Evolutionary conservation across 2,113 vertebrate genomes (phyloP).

Genomic region (Dryoscopus gambensis): DNA sequence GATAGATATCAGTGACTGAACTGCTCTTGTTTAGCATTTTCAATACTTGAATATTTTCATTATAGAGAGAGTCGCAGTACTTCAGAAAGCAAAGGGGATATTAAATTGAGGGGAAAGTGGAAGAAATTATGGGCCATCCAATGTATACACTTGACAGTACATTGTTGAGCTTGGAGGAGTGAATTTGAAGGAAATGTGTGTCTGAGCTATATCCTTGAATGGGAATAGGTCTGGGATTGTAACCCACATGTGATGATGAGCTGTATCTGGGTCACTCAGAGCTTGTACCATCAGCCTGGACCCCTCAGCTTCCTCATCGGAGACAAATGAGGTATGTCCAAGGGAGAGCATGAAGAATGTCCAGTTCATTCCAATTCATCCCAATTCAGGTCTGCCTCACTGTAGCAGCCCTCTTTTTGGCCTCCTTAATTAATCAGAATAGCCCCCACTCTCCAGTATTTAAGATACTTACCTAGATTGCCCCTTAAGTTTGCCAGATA

Average conservation of each 20-base stretch:
- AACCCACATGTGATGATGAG: neutral
- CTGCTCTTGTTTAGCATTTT: neutral
- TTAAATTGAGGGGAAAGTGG: neutral
- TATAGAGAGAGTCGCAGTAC: neutral
- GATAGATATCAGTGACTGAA: neutral
- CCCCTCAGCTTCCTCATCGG: neutral
- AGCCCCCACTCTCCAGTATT: neutral
- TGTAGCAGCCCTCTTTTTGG: neutral
- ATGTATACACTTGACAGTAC: neutral
- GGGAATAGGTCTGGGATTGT: neutral
- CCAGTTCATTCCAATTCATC: neutral
- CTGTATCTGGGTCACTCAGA: neutral
- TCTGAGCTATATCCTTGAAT: neutral
- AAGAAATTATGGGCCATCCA: neutral
- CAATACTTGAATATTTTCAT: neutral
- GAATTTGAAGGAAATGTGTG: neutral
- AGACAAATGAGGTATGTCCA: neutral
- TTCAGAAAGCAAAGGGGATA: neutral
- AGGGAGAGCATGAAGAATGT: fast-evolving
- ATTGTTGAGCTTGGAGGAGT: neutral
- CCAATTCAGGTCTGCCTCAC: neutral
- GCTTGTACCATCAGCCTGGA: neutral
- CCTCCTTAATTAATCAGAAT: neutral
- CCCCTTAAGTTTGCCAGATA: neutral
- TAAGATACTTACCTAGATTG: neutral